Conservation (phyloP, 2,797 vertebrate genomes). For the Neostethus bicornis region DNA sequence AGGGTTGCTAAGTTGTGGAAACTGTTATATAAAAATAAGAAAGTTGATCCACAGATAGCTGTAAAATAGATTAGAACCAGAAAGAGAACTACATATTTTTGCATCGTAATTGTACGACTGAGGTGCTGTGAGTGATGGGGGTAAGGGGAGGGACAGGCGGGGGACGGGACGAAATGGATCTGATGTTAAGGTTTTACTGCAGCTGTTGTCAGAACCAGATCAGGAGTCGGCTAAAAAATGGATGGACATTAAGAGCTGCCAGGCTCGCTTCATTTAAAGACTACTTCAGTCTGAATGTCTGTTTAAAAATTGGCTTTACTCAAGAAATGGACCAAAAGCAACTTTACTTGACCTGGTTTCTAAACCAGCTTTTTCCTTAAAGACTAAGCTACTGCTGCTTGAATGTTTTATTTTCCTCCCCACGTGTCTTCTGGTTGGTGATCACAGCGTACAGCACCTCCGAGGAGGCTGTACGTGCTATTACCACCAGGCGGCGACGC, state of each 20-base stretch:
- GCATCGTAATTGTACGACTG: slow-evolving; percentile 68
- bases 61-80: slow-evolving; percentile 73
- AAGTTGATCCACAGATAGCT: slow-evolving; percentile 48
- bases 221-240: slow-evolving; percentile 7
- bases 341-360: slow-evolving; percentile 68
- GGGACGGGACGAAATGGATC: slow-evolving; percentile 51
- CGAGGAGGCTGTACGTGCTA: slow-evolving; percentile 26
- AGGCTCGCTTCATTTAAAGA: slow-evolving; percentile 47
- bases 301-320: slow-evolving; percentile 20
- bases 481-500: slow-evolving; percentile 45
- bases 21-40: slow-evolving; percentile 19
- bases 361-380: slow-evolving; percentile 47
- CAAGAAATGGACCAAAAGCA: slow-evolving; percentile 51
- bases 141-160: slow-evolving; percentile 1
- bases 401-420: slow-evolving; percentile 39
- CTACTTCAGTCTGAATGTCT: slow-evolving; percentile 62
- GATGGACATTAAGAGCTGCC: slow-evolving; percentile 30
- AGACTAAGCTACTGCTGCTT: slow-evolving; percentile 71
- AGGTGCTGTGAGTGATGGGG: slow-evolving; percentile 44
- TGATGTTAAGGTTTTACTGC: slow-evolving; percentile 48
- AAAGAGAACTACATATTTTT: slow-evolving; percentile 78
- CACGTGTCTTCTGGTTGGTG: slow-evolving; percentile 45
- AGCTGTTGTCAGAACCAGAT: slow-evolving; percentile 22
- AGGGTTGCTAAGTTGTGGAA: slow-evolving; percentile 63
- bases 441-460: slow-evolving; percentile 31